A percentile compares a stretch with the other conserved stretches of the same genome.
phyloP scores from a whole-genome alignment of 1,140 invertebrate genomes.

The Zaprionus nigranus region DNA sequence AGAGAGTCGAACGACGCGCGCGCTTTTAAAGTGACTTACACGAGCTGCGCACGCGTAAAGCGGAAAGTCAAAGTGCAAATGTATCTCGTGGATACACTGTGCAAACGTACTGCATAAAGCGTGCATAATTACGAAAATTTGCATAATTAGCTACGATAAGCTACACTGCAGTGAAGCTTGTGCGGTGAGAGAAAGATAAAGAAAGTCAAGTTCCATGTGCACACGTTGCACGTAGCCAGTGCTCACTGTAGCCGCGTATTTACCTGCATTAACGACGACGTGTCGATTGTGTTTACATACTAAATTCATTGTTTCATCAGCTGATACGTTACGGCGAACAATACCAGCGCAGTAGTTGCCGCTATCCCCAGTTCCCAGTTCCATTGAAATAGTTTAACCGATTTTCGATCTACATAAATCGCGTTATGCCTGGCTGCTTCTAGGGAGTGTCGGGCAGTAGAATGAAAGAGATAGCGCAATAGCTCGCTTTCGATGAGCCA shows the following conservation, averaged over 20 bases:
- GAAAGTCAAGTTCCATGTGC: background rate
- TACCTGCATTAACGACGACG: constrained; percentile 53
- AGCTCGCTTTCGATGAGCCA: background rate
- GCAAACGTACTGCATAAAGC: constrained; percentile 3
- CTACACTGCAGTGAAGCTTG: background rate
- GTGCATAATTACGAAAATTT: constrained; percentile 25
- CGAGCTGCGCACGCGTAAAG: constrained; percentile 57
- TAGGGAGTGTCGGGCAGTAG: constrained; percentile 47
- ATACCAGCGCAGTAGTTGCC: constrained; percentile 15
- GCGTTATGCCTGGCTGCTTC: constrained; percentile 56
- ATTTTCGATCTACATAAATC: constrained; percentile 74
- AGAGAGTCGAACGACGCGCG: constrained; percentile 24
- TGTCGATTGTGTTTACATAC: constrained; percentile 53
- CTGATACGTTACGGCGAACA: constrained; percentile 50
- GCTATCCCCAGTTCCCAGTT: background rate
- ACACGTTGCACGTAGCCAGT: background rate
- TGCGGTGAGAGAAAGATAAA: no score
- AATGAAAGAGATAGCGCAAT: background rate
- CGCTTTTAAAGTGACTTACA: constrained; percentile 20
- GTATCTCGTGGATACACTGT: constrained; percentile 29
- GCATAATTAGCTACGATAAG: constrained; percentile 22
- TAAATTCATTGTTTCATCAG: constrained; percentile 42
- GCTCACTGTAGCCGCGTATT: constrained; percentile 40
- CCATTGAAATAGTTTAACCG: constrained; percentile 44
- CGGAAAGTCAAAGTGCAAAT: constrained; percentile 49